These are phyloP conservation scores for Lepisosteus oculatus DNA, from an alignment of 2,113 vertebrate genomes.

Conservation along the genomic window DNA sequence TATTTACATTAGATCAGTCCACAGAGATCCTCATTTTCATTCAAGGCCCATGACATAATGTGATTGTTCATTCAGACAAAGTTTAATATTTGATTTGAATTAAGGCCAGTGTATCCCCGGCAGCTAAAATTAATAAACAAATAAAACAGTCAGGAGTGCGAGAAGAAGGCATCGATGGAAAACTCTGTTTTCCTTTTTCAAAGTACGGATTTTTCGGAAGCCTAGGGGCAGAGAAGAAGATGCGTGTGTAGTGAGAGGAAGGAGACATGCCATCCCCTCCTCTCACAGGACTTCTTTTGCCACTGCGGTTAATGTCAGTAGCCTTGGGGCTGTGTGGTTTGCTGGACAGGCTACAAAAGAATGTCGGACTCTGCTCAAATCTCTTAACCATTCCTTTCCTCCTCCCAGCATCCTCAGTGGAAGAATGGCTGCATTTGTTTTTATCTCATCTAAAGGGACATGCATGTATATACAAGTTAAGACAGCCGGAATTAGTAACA, in stretches of 20 bases:
- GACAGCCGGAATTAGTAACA: slow-evolving; percentile 46
- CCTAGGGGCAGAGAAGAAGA: background rate
- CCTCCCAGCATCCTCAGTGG: background rate
- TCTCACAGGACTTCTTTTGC: background rate
- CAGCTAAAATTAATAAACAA: background rate
- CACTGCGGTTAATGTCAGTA: background rate
- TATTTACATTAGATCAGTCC: background rate
- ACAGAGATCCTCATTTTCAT: background rate
- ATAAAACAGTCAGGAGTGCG: background rate
- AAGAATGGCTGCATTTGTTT: slow-evolving; percentile 34
- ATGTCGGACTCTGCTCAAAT: background rate
- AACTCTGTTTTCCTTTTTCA: background rate
- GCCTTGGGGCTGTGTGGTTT: slow-evolving; percentile 4
- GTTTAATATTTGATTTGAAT: slow-evolving; percentile 13
- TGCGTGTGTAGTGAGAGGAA: background rate
- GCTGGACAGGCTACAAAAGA: slow-evolving; percentile 17
- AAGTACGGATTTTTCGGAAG: background rate
- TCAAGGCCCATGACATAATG: background rate
- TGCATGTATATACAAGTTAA: slow-evolving; percentile 37
- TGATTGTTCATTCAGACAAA: background rate
- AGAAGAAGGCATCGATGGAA: background rate
- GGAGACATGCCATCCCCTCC: background rate
- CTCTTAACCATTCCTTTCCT: background rate
- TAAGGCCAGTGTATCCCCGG: background rate
- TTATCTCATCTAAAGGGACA: slow-evolving; percentile 37